A percentile compares a stretch with the other conserved stretches of the same genome.
Evolutionary conservation across 2,113 vertebrate genomes (phyloP).

Genomic region (Condylura cristata): DNA sequence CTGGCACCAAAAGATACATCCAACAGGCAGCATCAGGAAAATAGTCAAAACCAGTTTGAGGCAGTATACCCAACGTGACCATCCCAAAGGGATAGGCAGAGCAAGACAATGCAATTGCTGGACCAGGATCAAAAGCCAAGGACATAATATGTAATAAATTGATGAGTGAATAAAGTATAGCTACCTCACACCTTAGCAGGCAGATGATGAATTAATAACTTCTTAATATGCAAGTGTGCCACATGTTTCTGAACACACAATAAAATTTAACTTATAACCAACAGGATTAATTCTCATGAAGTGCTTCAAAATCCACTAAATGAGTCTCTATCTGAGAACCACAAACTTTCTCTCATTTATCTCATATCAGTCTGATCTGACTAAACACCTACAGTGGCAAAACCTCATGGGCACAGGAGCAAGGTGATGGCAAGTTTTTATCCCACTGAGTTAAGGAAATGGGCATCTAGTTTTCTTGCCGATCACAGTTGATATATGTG

Average conservation of each 20-base stretch:
- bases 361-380: not conserved
- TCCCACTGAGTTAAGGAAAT: not conserved
- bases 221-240: not conserved
- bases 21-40: not conserved
- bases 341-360: not conserved
- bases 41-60: not conserved
- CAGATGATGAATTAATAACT: not conserved
- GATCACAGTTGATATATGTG: not conserved
- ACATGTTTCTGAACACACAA: not conserved
- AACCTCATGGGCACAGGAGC: not conserved
- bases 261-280: not conserved
- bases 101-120: not conserved
- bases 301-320: not conserved
- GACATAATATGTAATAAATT: not conserved
- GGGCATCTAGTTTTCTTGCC: not conserved
- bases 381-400: no score
- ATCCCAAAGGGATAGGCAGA: not conserved
- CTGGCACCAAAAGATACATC: not conserved
- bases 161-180: not conserved
- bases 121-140: not conserved
- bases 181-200: not conserved
- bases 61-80: not conserved
- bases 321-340: not conserved
- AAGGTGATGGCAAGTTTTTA: not conserved
- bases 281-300: not conserved